Percentiles rank a stretch among this genome's conserved stretches.
Evolutionary conservation across 2,113 vertebrate species (phyloP).

Genomic region (Campylomormyrus numenius): DNA sequence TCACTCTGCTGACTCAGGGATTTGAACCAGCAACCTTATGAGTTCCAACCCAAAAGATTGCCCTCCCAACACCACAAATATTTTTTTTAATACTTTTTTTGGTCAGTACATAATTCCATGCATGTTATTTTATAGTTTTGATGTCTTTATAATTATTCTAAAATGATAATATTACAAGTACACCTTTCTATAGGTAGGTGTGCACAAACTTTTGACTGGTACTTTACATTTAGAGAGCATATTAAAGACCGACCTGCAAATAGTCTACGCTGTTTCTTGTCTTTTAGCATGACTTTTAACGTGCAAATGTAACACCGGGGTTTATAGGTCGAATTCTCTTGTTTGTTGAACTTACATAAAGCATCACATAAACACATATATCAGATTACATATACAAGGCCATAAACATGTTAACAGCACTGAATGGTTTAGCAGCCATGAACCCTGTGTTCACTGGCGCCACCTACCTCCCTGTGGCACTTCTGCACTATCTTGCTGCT

Average conservation of each 20-base stretch:
- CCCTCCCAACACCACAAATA: background rate
- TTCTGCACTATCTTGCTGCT: conserved; percentile 81
- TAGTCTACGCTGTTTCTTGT: background rate
- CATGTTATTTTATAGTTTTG: background rate
- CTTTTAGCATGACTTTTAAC: background rate
- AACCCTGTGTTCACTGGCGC: background rate
- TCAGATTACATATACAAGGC: background rate
- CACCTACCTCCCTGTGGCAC: conserved; percentile 82
- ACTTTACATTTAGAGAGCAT: background rate
- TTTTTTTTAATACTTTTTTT: background rate
- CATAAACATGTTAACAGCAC: background rate
- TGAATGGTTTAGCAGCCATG: background rate
- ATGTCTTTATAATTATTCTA: background rate
- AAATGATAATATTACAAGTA: background rate
- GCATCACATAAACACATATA: background rate
- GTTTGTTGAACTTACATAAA: background rate
- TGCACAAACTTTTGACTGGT: background rate
- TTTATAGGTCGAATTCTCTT: background rate
- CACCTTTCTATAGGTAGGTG: background rate
- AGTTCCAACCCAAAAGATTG: background rate
- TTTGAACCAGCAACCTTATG: background rate
- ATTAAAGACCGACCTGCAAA: background rate
- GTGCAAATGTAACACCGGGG: background rate
- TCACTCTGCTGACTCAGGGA: background rate
- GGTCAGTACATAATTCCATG: background rate